Base-by-base conservation (phyloP, 1,140 invertebrate species). In the Pantala flavescens region DNA sequence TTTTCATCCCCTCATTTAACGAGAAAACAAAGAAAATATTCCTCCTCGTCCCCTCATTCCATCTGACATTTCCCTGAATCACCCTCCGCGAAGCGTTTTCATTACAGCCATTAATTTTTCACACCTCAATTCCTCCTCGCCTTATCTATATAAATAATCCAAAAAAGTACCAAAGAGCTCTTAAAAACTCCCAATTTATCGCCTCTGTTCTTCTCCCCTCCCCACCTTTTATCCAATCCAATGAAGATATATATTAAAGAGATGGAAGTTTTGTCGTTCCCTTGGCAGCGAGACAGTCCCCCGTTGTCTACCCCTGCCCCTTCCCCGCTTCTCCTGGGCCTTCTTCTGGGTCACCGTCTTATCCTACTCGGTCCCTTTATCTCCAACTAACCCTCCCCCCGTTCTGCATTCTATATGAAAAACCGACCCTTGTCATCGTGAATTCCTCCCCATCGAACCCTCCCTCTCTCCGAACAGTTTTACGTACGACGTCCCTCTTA, bases 241-340 rank as follows among this genome's bases (percentile, higher is more conserved):
- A 63, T 63, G 49, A 63, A 63, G 49, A 63, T 63, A 63, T 36
- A 36, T 63, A 63, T 63, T 63, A 63, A 63, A 63, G 49, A 63
- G 49, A 63, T 21, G 49, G 49, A 63, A 63, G 49, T 63, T 63
- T 63, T 16, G 49, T 63, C 49, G 49, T 63, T 63, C 49, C 49
- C 49, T 63, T 63, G 49, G 49, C 49, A 63, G 49, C 49, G 49
- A 63, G 49, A 63, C 49, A 63, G 16, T 12, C 49, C 49, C 49
- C n/a, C n/a, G 14, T 3, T 63, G 14, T 21, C 49, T 12, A 7
- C 49, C 49, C 49, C 49, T 12, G 5, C 49, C 49, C 3, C 49
- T 21, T 12, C n/a, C 49, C n/a, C 5, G 2, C 49, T 63, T 21
- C 49, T 63, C 49, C n/a, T 63, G 49, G 49, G 49, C 12, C 49